phyloP scores from a whole-genome alignment of 2,113 vertebrate species.

The Capra hircus region DNA sequence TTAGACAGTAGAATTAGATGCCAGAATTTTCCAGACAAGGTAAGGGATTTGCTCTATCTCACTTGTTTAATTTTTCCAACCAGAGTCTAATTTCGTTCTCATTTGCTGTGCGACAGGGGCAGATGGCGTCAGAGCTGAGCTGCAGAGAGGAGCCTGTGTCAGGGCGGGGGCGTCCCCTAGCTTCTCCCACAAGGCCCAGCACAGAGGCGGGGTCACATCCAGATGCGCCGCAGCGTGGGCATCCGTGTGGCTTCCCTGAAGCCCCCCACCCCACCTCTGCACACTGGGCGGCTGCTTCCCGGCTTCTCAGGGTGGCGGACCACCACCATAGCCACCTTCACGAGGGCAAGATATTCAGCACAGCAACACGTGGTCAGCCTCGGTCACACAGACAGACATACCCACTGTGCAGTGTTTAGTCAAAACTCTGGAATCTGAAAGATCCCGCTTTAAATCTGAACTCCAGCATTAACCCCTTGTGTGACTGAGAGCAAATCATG shows the following conservation, averaged over 20 bases:
- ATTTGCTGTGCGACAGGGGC: background rate
- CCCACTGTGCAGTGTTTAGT: background rate
- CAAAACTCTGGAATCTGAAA: background rate
- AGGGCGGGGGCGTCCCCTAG: rapidly evolving
- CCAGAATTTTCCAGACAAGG: background rate
- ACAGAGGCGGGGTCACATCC: background rate
- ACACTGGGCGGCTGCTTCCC: background rate
- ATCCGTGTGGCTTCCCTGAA: background rate
- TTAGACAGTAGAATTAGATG: background rate
- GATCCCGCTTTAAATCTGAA: background rate
- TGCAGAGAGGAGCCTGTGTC: background rate
- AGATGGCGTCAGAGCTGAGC: background rate
- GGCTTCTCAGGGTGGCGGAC: rapidly evolving
- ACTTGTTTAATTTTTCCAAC: background rate
- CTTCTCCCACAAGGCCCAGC: background rate
- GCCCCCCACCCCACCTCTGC: background rate
- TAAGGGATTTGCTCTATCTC: background rate
- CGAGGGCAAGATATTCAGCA: background rate
- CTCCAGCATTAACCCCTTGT: background rate
- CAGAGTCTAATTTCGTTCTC: background rate
- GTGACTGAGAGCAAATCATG: background rate
- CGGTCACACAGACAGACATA: background rate
- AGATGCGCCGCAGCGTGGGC: background rate
- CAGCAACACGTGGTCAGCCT: background rate
- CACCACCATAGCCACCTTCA: background rate